A percentile compares a stretch with the other conserved stretches of the same genome.
phyloP scores from a whole-genome alignment of 2,888 invertebrate species.

The Branchipolynoe longqiensis region DNA sequence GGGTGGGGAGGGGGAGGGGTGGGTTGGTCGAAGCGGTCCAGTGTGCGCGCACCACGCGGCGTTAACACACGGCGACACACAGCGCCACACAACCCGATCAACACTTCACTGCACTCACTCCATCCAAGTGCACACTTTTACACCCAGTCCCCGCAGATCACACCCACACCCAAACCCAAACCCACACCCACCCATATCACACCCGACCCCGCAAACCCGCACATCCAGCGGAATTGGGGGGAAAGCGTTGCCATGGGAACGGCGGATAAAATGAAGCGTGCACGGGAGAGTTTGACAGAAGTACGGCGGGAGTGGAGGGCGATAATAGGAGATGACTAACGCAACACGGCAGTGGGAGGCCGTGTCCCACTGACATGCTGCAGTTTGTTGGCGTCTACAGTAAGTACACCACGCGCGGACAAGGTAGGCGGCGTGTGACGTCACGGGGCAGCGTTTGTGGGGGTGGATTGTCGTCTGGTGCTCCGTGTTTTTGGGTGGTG shows the following conservation, averaged over 20 bases:
- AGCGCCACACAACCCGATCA: neutral
- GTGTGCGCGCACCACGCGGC: no score
- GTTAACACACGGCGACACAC: no score
- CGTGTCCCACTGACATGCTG: neutral
- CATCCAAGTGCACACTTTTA: neutral
- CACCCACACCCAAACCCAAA: neutral
- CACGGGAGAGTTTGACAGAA: neutral
- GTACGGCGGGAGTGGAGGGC: neutral
- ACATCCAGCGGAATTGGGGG: no score
- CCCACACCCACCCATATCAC: neutral
- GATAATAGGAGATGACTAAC: slow-evolving; percentile 42
- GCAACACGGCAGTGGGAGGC: no score
- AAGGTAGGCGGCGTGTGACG: neutral
- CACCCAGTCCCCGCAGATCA: neutral
- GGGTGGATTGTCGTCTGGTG: no score
- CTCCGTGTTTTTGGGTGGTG: no score
- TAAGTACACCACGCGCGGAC: neutral
- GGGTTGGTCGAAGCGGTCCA: no score
- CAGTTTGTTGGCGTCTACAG: neutral
- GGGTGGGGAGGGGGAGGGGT: no score
- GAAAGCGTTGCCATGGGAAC: slow-evolving; percentile 26
- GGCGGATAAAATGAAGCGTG: neutral
- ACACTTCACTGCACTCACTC: neutral
- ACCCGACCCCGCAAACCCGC: no score
- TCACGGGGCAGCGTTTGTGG: neutral